phyloP scores from a whole-genome alignment of 1,140 invertebrate species.

The Drosophila kurseongensis region DNA sequence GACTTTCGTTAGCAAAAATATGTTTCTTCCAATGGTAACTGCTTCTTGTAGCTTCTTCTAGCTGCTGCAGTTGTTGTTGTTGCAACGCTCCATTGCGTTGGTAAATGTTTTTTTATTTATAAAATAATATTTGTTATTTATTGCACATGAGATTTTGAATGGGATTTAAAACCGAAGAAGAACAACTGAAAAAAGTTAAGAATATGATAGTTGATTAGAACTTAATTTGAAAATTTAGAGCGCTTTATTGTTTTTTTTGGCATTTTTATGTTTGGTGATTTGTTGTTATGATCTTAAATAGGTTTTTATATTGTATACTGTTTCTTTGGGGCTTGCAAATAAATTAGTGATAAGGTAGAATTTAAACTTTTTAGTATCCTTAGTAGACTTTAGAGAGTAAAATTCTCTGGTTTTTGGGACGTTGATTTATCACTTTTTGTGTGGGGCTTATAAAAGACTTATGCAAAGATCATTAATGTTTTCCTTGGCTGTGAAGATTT shows the following conservation, averaged over 20 bases:
- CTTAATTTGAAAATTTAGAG: neutral
- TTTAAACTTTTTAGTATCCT: too few relatives aligned
- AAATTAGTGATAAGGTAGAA: too few relatives aligned
- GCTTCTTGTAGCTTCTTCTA: constrained; percentile 14
- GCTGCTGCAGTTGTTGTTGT: constrained; percentile 42
- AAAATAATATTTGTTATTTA: constrained; percentile 13
- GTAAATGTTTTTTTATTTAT: constrained; percentile 21
- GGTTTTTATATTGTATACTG: too few relatives aligned
- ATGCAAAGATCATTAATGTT: too few relatives aligned
- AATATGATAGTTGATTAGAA: neutral
- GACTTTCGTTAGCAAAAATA: constrained; percentile 19
- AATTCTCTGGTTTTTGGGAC: too few relatives aligned
- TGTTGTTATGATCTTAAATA: too few relatives aligned
- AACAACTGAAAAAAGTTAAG: constrained; percentile 22
- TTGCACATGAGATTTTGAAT: constrained; percentile 15
- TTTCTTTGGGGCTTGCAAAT: too few relatives aligned
- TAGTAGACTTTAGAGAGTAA: too few relatives aligned
- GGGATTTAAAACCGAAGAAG: constrained; percentile 22
- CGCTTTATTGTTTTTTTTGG: neutral
- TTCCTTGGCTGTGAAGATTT: too few relatives aligned
- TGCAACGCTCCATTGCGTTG: constrained; percentile 60
- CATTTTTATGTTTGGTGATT: too few relatives aligned
- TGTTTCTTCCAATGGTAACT: constrained; percentile 10
- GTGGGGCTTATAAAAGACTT: too few relatives aligned
- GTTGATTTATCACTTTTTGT: too few relatives aligned